phyloP scores from a whole-genome alignment of 92 coral and sea anemone species.

The Palythoa heliodiscus region DNA sequence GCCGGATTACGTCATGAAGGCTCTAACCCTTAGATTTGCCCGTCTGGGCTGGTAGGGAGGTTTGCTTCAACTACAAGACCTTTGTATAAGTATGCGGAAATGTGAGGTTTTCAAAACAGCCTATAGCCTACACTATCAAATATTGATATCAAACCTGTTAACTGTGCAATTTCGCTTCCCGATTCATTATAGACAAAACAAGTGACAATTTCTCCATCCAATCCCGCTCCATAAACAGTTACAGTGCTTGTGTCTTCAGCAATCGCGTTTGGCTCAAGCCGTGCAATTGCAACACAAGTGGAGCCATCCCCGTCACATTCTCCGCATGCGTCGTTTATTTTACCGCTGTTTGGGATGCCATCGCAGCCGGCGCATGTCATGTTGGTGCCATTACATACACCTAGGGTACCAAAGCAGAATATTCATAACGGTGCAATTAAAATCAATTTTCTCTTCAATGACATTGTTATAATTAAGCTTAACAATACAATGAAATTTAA shows the following conservation, averaged over 20 bases:
- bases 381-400: slow-evolving; percentile 68
- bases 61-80: no score
- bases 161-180: not conserved
- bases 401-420: slow-evolving; percentile 14
- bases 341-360: slow-evolving; percentile 70
- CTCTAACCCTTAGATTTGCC: no score
- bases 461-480: no score
- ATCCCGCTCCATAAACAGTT: slow-evolving; percentile 66
- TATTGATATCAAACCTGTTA: slow-evolving; percentile 1
- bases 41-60: no score
- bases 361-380: slow-evolving; percentile 76
- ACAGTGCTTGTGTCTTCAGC: slow-evolving; percentile 46
- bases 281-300: slow-evolving; percentile 54
- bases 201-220: slow-evolving; percentile 13
- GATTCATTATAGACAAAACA: slow-evolving; percentile 20
- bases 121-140: no score
- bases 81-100: no score
- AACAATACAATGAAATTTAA: no score
- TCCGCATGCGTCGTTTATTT: slow-evolving; percentile 62
- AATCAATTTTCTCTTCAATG: no score
- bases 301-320: slow-evolving; percentile 74
- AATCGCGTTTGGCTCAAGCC: slow-evolving; percentile 45
- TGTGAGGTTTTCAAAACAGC: not conserved
- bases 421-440: not conserved
- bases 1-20: no score